A percentile compares a stretch with the other conserved stretches of the same genome.
phyloP scores from a whole-genome alignment of 2,113 vertebrate species.

The Lepisosteus osseus region DNA sequence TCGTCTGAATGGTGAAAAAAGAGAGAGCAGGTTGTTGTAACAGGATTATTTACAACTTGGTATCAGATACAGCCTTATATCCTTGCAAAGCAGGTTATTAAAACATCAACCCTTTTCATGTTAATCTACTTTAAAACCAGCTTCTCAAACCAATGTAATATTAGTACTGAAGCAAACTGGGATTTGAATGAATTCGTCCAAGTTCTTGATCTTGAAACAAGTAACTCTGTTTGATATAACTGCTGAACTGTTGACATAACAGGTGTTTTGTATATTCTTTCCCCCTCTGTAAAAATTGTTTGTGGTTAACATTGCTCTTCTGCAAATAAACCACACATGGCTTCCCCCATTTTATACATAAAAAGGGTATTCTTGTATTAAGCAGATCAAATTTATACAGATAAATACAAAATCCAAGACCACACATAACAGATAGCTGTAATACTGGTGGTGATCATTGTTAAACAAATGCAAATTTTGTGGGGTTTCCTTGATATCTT shows the following conservation, averaged over 20 bases:
- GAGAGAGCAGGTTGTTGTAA: conserved; percentile 16
- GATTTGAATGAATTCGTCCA: conserved; percentile 5
- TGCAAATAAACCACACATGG: too few relatives aligned
- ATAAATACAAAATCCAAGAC: too few relatives aligned
- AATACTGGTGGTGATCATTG: too few relatives aligned
- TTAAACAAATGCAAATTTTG: too few relatives aligned
- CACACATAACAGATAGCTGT: too few relatives aligned
- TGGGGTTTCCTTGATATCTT: too few relatives aligned
- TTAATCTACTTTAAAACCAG: conserved; percentile 17
- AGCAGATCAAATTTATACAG: too few relatives aligned
- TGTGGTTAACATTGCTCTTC: too few relatives aligned
- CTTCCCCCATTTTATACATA: too few relatives aligned
- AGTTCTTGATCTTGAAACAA: conserved; percentile 26
- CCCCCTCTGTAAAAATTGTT: too few relatives aligned
- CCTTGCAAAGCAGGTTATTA: conserved; percentile 20
- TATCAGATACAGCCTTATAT: conserved; percentile 19
- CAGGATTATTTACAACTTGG: conserved; percentile 19
- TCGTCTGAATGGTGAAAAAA: neutral
- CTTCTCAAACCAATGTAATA: conserved; percentile 2
- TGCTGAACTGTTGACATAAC: conserved; percentile 30
- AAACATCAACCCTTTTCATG: conserved; percentile 6
- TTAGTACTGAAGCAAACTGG: neutral
- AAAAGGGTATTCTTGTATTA: too few relatives aligned
- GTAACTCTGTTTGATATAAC: conserved; percentile 21
- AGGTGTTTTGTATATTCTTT: neutral